Evolutionary conservation across 2,888 invertebrate genomes (phyloP).

Genomic region (Euphydryas editha): DNA sequence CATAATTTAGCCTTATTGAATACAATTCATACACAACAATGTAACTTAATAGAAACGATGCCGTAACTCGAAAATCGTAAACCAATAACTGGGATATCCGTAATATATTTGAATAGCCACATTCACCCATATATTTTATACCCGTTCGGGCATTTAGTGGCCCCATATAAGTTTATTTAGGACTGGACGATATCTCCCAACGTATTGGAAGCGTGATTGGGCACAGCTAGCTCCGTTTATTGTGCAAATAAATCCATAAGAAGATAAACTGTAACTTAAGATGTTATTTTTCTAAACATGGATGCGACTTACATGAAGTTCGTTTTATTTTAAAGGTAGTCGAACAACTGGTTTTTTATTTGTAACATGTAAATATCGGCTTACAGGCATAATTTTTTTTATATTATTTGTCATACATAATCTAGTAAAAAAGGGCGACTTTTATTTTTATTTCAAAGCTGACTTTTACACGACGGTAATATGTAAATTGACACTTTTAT

Average conservation of each 20-base stretch:
- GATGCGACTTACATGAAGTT: constrained; percentile 10
- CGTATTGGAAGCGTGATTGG: constrained; percentile 72
- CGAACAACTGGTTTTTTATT: constrained; percentile 3
- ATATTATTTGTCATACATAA: too few species aligned
- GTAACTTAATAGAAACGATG: constrained; percentile 20
- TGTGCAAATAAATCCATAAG: constrained; percentile 73
- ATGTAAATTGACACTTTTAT: too few species aligned
- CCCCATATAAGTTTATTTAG: constrained; percentile 67
- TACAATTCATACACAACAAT: constrained; percentile 18
- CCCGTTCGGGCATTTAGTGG: constrained; percentile 52
- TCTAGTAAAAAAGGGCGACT: background rate
- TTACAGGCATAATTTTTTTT: background rate
- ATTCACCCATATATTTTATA: constrained; percentile 35
- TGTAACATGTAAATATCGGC: background rate
- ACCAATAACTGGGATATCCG: constrained; percentile 36
- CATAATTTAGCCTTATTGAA: constrained; percentile 2
- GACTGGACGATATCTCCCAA: constrained; percentile 58
- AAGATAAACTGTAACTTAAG: constrained; percentile 52
- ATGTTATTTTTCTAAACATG: constrained; percentile 38
- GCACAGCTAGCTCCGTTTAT: constrained; percentile 64
- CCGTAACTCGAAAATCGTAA: constrained; percentile 33
- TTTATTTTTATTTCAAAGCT: background rate
- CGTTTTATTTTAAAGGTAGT: constrained; percentile 5
- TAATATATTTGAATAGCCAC: constrained; percentile 36
- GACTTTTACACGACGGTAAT: too few species aligned